Percentiles rank a stretch among this genome's conserved stretches.
These are phyloP conservation scores for Psilopsiagon aurifrons DNA, from an alignment of 2,113 vertebrate genomes.

Conservation along the genomic window DNA sequence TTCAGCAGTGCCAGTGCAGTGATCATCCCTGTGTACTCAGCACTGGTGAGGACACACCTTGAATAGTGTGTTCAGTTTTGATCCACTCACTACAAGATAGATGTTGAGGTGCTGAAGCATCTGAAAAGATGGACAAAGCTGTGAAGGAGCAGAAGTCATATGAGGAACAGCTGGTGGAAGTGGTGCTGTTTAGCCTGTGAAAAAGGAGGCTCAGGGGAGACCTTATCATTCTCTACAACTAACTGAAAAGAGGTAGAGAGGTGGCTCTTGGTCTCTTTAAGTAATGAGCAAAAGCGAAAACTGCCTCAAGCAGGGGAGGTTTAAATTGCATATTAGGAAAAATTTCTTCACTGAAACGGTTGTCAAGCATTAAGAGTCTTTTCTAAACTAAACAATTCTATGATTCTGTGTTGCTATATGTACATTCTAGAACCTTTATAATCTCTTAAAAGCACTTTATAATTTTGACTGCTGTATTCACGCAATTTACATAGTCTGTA, in stretches of 20 bases:
- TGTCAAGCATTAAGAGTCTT: neutral
- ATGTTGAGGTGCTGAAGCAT: neutral
- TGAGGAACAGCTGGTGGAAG: neutral
- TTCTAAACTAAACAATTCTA: neutral
- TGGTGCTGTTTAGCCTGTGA: neutral
- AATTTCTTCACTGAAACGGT: rapidly evolving
- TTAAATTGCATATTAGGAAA: neutral
- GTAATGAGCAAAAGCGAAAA: neutral
- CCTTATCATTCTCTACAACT: neutral
- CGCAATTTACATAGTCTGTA: rapidly evolving
- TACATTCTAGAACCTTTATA: neutral
- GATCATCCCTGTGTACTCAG: neutral
- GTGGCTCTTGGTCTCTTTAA: neutral
- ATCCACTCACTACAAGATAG: neutral
- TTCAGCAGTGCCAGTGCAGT: neutral
- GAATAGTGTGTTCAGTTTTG: neutral
- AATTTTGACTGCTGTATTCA: neutral
- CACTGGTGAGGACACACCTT: neutral
- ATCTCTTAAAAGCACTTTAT: neutral
- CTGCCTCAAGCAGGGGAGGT: neutral
- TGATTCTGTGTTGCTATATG: neutral
- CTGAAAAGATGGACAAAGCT: neutral
- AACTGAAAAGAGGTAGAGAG: neutral
- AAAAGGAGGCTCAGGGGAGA: neutral
- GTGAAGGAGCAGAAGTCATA: neutral